phyloP scores from a whole-genome alignment of 2,113 vertebrate genomes.

The Tetraodon nigroviridis region DNA sequence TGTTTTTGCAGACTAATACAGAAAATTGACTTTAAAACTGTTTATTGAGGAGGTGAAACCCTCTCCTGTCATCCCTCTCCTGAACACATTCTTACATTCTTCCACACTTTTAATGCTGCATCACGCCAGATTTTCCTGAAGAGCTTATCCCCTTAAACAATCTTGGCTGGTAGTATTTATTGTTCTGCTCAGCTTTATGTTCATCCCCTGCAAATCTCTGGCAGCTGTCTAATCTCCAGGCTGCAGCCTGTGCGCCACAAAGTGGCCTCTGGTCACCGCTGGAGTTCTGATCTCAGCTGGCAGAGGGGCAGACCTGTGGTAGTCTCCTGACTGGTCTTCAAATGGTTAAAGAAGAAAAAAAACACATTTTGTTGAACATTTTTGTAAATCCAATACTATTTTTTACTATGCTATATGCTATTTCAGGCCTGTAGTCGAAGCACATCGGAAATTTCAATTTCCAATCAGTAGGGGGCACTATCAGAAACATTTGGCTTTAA shows the following conservation, averaged over 20 bases:
- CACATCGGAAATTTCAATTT: too few relatives aligned
- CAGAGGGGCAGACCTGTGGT: not conserved
- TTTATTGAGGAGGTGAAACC: not conserved
- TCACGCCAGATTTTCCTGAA: constrained; percentile 38
- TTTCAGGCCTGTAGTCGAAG: too few relatives aligned
- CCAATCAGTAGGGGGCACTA: too few relatives aligned
- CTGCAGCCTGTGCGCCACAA: constrained; percentile 37
- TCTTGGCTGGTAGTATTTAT: constrained; percentile 55
- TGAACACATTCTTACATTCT: constrained; percentile 3
- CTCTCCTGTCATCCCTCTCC: constrained; percentile 9
- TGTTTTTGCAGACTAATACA: not conserved
- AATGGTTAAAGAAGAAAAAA: not conserved
- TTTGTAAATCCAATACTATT: too few relatives aligned
- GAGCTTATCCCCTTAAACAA: constrained; percentile 63
- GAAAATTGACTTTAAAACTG: not conserved
- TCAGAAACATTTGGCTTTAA: too few relatives aligned
- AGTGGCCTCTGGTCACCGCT: constrained; percentile 29
- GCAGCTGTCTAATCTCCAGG: constrained; percentile 51
- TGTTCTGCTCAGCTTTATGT: constrained; percentile 63
- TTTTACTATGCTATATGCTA: too few relatives aligned
- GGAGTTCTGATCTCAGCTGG: constrained; percentile 5
- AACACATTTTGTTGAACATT: not conserved
- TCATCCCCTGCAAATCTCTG: constrained; percentile 54
- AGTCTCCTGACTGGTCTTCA: constrained; percentile 1
- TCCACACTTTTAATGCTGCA: constrained; percentile 17